Evolutionary conservation across 2,797 vertebrate genomes (phyloP).

Genomic region (Nannoperca australis): DNA sequence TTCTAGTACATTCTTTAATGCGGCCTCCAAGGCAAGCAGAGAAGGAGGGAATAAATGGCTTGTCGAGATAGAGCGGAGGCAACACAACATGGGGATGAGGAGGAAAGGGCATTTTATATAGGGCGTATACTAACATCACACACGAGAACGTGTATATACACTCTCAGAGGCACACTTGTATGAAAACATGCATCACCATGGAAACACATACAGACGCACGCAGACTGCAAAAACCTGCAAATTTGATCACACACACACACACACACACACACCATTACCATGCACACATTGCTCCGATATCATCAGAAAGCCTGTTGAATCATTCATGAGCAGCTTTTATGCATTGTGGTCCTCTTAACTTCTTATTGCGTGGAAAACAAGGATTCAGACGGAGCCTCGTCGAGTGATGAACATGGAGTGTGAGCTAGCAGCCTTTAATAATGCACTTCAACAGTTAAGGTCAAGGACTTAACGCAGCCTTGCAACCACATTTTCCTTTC

Average conservation of each 20-base stretch:
- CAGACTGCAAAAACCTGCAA: background rate
- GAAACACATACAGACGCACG: conserved; percentile 6
- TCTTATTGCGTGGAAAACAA: conserved; percentile 15
- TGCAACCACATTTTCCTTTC: conserved; percentile 26
- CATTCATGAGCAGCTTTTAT: conserved; percentile 38
- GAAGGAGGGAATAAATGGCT: background rate
- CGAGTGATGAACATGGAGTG: conserved; percentile 17
- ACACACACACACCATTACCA: conserved; percentile 18
- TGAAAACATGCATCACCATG: background rate
- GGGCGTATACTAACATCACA: conserved; percentile 7
- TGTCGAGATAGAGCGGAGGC: background rate
- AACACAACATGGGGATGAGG: conserved; percentile 4
- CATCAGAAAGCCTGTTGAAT: conserved; percentile 19
- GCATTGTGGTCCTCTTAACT: background rate
- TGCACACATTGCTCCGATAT: conserved; percentile 7
- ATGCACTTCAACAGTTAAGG: conserved; percentile 64
- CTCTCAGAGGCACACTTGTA: background rate
- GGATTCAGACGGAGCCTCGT: background rate
- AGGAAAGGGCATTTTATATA: conserved; percentile 13
- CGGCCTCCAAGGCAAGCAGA: background rate
- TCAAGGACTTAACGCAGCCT: conserved; percentile 39
- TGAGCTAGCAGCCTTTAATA: conserved; percentile 54
- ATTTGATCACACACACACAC: conserved; percentile 1
- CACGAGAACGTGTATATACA: background rate
- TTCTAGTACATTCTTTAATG: conserved; percentile 37